Percentiles rank a stretch among this genome's conserved stretches.
Conservation (phyloP, 1,140 invertebrate species). For the Oreohelix idahoensis region DNA sequence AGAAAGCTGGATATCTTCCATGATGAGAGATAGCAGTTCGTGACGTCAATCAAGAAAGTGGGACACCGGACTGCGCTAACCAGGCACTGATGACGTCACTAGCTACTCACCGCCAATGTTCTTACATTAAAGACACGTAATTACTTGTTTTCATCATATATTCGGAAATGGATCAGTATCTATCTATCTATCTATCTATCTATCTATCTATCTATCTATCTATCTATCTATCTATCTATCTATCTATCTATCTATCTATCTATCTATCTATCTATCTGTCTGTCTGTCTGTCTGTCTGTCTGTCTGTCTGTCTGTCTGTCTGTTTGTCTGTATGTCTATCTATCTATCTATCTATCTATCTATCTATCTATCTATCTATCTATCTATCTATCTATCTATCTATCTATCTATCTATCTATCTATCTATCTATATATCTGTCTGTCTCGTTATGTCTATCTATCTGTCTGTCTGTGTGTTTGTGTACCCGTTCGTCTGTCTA, state of each 20-base stretch:
- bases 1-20: no score
- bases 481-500: background rate
- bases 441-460: conserved; percentile 15
- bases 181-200: conserved; percentile 21
- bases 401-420: conserved; percentile 1
- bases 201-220: conserved; percentile 6
- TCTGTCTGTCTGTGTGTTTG: background rate
- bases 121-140: conserved; percentile 3
- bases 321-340: no score
- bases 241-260: conserved; percentile 2
- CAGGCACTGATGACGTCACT: background rate
- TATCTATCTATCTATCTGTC: no score
- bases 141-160: background rate
- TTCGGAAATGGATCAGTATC: no score
- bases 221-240: background rate
- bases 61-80: background rate
- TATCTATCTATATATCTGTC: conserved; percentile 17
- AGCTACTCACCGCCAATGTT: background rate
- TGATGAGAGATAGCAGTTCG: no score
- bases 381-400: conserved; percentile 25
- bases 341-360: no score
- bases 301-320: background rate
- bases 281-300: background rate
- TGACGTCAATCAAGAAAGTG: no score
- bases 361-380: conserved; percentile 22